Evolutionary conservation across 2,797 vertebrate species (phyloP), one percentile per base, ranked within the genome.

Genomic region (Craterocephalus amniculus): DNA sequence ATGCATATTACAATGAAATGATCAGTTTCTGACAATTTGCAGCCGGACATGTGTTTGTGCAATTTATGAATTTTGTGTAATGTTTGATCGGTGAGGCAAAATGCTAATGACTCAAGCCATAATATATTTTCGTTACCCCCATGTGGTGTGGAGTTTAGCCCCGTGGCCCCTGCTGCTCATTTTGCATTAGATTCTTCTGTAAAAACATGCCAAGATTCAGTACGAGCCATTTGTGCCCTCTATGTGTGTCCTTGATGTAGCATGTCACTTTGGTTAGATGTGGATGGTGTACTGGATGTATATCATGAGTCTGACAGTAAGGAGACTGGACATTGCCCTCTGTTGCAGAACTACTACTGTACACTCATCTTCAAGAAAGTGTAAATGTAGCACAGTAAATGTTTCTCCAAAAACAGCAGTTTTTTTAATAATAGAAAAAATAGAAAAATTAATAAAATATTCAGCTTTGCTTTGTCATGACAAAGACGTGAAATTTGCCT

Each of bases 1-100:
- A 67, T 48, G 2, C n/a, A 24, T 34, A n/a, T 62, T 32, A 67
- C 67, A 68, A 72, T 65, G 12, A 75, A 70, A 81, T 78, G 4
- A 71, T 34, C 70, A 67, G 35, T 64, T n/a, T 55, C 58, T 55
- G 22, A 43, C 35, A 63, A 55, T 62, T 63, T 63, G 65, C 61
- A 14, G 20, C 62, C 45, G 69, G 58, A n/a, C n/a, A 72, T 72
- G 11, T 18, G 27, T 26, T 59, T n/a, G 40, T 22, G 26, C 43
- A 62, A 36, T 55, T 76, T 36, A 60, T 76, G 59, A 74, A 55
- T 63, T 20, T n/a, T 32, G 38, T 72, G 62, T 64, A 27, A 67
- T 68, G 65, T 74, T 26, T 20, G 43, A 54, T 36, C 38, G 24
- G 68, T 55, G n/a, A 8, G 49, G 49, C 14, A n/a, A n/a, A 55